Evolutionary conservation across 2,888 invertebrate species (phyloP).

Genomic region (Creontiades dilutus): DNA sequence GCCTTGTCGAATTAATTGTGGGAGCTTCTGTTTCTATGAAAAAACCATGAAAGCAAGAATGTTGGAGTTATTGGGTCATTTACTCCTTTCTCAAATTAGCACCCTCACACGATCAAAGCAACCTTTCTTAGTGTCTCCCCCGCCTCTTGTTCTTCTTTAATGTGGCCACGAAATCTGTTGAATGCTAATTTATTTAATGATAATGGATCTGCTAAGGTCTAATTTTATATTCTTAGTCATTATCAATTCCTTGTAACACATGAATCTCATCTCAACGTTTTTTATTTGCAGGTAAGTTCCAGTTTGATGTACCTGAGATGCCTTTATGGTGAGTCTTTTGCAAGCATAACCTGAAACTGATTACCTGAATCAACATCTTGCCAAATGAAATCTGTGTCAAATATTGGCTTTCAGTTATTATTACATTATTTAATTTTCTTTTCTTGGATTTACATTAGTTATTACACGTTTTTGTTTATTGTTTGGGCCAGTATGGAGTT

Average conservation of each 20-base stretch:
- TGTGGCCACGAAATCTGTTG: background rate
- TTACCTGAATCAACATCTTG: too few relatives aligned
- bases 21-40: background rate
- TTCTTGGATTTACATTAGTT: background rate
- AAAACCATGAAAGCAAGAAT: background rate
- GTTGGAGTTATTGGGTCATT: conserved; percentile 23
- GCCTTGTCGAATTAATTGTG: background rate
- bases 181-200: background rate
- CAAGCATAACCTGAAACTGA: too few relatives aligned
- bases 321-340: background rate
- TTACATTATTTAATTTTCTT: background rate
- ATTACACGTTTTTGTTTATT: background rate
- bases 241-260: too few relatives aligned
- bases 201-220: too few relatives aligned
- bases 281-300: background rate
- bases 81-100: conserved; percentile 5
- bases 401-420: background rate
- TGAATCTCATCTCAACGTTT: background rate
- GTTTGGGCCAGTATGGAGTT: background rate
- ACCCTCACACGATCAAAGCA: background rate
- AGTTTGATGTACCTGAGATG: background rate
- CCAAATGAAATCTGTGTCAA: too few relatives aligned
- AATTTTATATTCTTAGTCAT: too few relatives aligned
- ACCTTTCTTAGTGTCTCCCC: background rate
- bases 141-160: background rate